Base-by-base conservation (phyloP, 2,113 vertebrate genomes). In the Cercopithecus mona region DNA sequence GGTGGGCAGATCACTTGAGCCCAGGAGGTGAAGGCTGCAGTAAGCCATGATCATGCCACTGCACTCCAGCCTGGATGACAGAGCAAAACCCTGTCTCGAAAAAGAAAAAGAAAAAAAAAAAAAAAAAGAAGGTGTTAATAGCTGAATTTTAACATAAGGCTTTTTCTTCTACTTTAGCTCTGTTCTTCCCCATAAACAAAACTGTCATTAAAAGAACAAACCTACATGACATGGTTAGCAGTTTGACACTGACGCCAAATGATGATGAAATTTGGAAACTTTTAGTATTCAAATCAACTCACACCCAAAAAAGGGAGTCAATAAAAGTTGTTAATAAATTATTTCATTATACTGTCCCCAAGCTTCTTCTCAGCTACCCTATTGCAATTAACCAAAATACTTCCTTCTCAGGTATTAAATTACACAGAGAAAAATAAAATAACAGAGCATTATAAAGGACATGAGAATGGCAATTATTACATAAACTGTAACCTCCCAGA, bases 191-290 rank as follows among this genome's bases (percentile, higher is more conserved):
- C 55, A 85, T 76, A 75, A 96, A 61, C 66, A 93, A 93, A 90
- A 89, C 17, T 90, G 30, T 72, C 52, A 91, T 66, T 89, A 91
- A 98, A 97, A 87, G 90, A 98, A 97, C 92, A 98, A 98, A 97
- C 94, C 98, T 97, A 97, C 94, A 97, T 95, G 97, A 97, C 96
- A 97, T 96, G 97, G 94, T 98, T 97, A 97, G 40, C 40, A 84
- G 96, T 96, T 94, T 98, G 97, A 97, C 95, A 97, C 5, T 50
- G 88, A 92, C 72, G 93, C 87, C 97, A 97, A 96, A 96, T 97
- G 94, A 96, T 96, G 86, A 90, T 96, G 93, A 98, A 98, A 98
- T 96, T 81, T 94, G 95, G 75, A 97, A 97, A 98, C 85, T 96
- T 98, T 96, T 83, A 88, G 93, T 22, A 30, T 93, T 98, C 90